Conservation (phyloP, 2,888 invertebrate species). For the Euzophera pinguis region DNA sequence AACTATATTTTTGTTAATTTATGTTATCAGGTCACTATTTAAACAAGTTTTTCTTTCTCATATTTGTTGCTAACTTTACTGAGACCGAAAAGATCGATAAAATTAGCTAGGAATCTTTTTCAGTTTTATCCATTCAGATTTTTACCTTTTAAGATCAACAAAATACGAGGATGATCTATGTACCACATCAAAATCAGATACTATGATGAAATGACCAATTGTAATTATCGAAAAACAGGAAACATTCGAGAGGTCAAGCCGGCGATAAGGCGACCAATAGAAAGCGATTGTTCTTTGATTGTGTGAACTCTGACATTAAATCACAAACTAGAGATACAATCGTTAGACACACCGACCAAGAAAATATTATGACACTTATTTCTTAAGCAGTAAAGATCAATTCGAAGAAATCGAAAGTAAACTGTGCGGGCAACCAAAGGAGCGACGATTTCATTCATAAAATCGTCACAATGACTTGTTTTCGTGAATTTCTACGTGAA, state of each 20-base stretch:
- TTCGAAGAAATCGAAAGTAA: neutral
- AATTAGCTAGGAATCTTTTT: no score
- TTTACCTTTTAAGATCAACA: no score
- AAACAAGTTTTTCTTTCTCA: no score
- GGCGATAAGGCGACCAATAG: slow-evolving; percentile 1
- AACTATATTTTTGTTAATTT: no score
- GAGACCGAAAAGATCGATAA: no score
- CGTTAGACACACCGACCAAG: slow-evolving; percentile 4
- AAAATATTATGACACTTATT: slow-evolving; percentile 5
- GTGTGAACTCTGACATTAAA: slow-evolving; percentile 19
- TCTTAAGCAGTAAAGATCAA: slow-evolving; percentile 5
- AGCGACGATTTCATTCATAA: slow-evolving; percentile 24
- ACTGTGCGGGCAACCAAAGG: neutral
- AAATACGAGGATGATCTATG: neutral
- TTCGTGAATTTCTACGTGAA: slow-evolving; percentile 12
- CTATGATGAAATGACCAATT: neutral
- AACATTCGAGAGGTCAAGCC: neutral
- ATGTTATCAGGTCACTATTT: no score
- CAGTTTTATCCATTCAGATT: no score
- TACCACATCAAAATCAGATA: neutral
- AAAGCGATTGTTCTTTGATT: slow-evolving; percentile 7
- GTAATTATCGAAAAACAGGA: neutral
- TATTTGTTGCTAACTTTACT: no score
- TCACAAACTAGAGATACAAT: slow-evolving; percentile 12
- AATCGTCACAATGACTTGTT: slow-evolving; percentile 21